A percentile compares a stretch with the other conserved stretches of the same genome.
Conservation (phyloP, 2,113 vertebrate species). For the Pyrgilauda ruficollis region DNA sequence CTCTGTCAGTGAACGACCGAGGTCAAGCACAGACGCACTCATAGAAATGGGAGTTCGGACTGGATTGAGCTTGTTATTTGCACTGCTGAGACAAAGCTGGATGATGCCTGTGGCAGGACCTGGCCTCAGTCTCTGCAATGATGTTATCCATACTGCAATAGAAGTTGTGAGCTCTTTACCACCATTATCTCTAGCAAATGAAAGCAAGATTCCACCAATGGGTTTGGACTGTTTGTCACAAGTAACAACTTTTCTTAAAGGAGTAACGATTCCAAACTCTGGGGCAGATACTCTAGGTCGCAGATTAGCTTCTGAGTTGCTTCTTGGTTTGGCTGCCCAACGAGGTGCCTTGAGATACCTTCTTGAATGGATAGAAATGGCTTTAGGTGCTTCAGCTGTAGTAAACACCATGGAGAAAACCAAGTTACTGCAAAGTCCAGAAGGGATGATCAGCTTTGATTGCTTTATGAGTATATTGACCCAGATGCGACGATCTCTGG, state of each 20-base stretch:
- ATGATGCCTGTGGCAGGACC: constrained; percentile 83
- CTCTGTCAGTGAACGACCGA: constrained; percentile 89
- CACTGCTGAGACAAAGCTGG: constrained; percentile 95
- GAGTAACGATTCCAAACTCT: constrained; percentile 94
- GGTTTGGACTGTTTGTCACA: constrained; percentile 96
- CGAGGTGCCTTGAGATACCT: constrained; percentile 90
- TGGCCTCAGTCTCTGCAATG: constrained; percentile 89
- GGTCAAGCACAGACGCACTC: constrained; percentile 93
- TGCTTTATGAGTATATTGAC: constrained; percentile 96
- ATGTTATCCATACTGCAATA: constrained; percentile 92
- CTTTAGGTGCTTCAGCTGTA: constrained; percentile 87
- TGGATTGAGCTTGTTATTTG: constrained; percentile 91
- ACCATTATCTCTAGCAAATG: constrained; percentile 90
- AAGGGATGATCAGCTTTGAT: constrained; percentile 94
- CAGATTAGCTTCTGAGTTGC: constrained; percentile 89
- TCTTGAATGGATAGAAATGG: constrained; percentile 95
- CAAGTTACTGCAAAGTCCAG: constrained; percentile 77
- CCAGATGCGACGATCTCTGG: constrained; percentile 98
- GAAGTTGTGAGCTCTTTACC: constrained; percentile 93
- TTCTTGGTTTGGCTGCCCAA: constrained; percentile 92
- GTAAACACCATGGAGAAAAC: constrained; percentile 88
- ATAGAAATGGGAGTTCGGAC: constrained; percentile 97
- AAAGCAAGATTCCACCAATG: constrained; percentile 97
- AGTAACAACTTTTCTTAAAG: constrained; percentile 94
- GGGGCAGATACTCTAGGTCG: constrained; percentile 92